Evolutionary conservation across 1,140 invertebrate species (phyloP).

Genomic region (Drosophila sturtevanti): DNA sequence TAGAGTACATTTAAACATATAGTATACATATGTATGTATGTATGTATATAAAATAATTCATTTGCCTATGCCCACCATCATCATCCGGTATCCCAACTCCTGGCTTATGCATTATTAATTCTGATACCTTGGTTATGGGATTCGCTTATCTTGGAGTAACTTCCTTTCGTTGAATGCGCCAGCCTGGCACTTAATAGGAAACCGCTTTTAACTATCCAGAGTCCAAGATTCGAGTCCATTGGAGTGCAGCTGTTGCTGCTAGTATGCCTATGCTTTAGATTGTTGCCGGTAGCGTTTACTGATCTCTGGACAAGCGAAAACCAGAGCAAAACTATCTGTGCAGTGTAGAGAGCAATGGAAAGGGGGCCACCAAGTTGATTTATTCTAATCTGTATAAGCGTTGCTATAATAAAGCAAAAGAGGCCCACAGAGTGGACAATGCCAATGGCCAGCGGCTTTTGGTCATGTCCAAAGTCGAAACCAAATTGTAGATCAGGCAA

Average conservation of each 20-base stretch:
- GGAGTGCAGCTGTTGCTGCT: slow-evolving; percentile 36
- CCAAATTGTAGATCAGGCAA: slow-evolving; percentile 48
- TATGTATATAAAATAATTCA: slow-evolving; percentile 8
- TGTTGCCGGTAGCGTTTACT: slow-evolving; percentile 71
- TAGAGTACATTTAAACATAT: not conserved
- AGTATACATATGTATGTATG: too few species aligned
- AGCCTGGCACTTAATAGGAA: slow-evolving; percentile 50
- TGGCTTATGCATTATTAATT: slow-evolving; percentile 51
- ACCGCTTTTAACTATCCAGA: slow-evolving; percentile 19
- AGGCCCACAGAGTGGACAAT: slow-evolving; percentile 71
- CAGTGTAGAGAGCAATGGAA: slow-evolving; percentile 7
- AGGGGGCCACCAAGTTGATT: slow-evolving; percentile 58
- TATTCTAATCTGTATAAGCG: slow-evolving; percentile 80
- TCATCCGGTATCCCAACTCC: slow-evolving; percentile 22
- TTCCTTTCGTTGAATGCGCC: slow-evolving; percentile 48
- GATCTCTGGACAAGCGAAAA: slow-evolving; percentile 48
- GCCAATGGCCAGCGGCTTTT: slow-evolving; percentile 56
- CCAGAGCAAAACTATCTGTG: slow-evolving; percentile 18
- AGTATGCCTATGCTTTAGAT: slow-evolving; percentile 23
- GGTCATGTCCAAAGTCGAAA: slow-evolving; percentile 36
- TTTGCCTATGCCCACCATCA: slow-evolving; percentile 13
- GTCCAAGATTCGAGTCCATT: slow-evolving; percentile 6
- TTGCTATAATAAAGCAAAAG: slow-evolving; percentile 77
- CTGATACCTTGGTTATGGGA: slow-evolving; percentile 24
- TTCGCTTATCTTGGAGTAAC: slow-evolving; percentile 62